A percentile compares a stretch with the other conserved stretches of the same genome.
These are phyloP conservation scores for Pocillopora meandrina DNA, from an alignment of 92 coral and sea anemone genomes.

Conservation along the genomic window DNA sequence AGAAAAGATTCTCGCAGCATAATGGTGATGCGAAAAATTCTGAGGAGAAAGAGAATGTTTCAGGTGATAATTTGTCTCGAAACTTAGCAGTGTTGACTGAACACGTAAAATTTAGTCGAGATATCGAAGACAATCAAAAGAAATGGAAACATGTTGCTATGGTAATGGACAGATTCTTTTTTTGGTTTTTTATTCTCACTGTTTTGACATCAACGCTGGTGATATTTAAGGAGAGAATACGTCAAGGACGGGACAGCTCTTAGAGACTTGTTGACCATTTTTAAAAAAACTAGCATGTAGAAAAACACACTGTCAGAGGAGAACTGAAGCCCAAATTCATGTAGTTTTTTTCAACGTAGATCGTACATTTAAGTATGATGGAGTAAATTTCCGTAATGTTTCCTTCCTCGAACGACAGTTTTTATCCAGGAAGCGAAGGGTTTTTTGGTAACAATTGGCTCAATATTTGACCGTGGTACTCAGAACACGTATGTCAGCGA, in stretches of 20 bases:
- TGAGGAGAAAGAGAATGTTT: constrained; percentile 6
- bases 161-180: constrained; percentile 89
- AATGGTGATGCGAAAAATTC: constrained; percentile 5
- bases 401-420: too few relatives aligned
- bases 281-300: too few relatives aligned
- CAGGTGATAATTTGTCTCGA: constrained; percentile 30
- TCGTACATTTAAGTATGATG: too few relatives aligned
- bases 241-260: constrained; percentile 25
- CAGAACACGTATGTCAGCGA: too few relatives aligned
- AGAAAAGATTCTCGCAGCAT: constrained; percentile 47
- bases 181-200: constrained; percentile 73
- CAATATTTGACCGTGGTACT: too few relatives aligned
- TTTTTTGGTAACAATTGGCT: too few relatives aligned
- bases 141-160: constrained; percentile 87
- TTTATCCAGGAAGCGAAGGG: too few relatives aligned
- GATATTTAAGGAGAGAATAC: constrained; percentile 66
- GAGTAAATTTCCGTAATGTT: too few relatives aligned
- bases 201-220: constrained; percentile 66
- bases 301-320: too few relatives aligned
- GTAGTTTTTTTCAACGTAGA: too few relatives aligned
- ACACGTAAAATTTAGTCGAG: constrained; percentile 43
- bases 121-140: constrained; percentile 64
- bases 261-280: background rate
- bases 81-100: constrained; percentile 55
- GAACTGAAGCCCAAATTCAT: too few relatives aligned